phyloP scores from a whole-genome alignment of 2,888 invertebrate species.

The Dusona sp. region DNA sequence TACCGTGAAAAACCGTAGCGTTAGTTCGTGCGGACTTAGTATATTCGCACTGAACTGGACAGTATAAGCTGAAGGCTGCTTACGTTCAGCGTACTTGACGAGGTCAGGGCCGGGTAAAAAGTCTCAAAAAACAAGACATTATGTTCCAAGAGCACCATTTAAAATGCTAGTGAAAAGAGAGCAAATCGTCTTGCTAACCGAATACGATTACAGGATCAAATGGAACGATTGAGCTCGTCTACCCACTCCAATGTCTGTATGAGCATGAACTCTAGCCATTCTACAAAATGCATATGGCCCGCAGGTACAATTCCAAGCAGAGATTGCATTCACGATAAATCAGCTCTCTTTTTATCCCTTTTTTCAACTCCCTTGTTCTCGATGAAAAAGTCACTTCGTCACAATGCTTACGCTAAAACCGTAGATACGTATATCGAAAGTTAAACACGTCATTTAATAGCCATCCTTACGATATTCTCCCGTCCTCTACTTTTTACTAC shows the following conservation, averaged over 20 bases:
- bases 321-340: conserved; percentile 45
- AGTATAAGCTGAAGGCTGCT: neutral
- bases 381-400: conserved; percentile 30
- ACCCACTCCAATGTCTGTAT: neutral
- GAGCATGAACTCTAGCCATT: neutral
- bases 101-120: neutral
- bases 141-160: neutral
- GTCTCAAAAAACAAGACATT: neutral
- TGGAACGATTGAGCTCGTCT: conserved; percentile 19
- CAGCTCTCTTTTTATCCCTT: conserved; percentile 2
- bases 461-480: neutral
- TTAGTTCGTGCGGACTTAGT: neutral
- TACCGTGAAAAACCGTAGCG: neutral
- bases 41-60: neutral
- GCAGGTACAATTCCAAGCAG: conserved; percentile 7
- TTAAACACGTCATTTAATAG: conserved; percentile 11
- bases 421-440: conserved; percentile 10
- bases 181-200: neutral
- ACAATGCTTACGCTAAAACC: conserved; percentile 1
- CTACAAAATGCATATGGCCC: conserved; percentile 20
- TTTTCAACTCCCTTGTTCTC: conserved; percentile 10
- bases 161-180: neutral
- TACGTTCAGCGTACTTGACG: neutral
- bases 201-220: conserved; percentile 18
- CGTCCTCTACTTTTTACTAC: neutral